Evolutionary conservation across 2,888 invertebrate species (phyloP).

Genomic region (Heliothis peltigera): DNA sequence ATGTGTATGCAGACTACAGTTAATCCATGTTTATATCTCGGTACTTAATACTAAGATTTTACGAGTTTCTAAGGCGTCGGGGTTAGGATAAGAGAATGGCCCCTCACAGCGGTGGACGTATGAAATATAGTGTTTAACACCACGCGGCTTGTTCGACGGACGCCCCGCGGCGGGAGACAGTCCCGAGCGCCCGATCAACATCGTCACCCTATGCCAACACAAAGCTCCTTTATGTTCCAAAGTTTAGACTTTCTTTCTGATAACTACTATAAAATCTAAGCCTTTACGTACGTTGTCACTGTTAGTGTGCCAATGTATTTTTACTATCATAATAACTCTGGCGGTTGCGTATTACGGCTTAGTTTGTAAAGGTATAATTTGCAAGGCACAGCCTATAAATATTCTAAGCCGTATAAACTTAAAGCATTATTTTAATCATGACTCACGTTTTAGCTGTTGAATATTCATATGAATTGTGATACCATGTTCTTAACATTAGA

Average conservation of each 20-base stretch:
- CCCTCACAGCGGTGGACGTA: constrained; percentile 78
- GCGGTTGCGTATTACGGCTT: constrained; percentile 7
- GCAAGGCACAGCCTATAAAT: constrained; percentile 21
- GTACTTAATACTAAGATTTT: constrained; percentile 78
- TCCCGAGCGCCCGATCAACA: constrained; percentile 56
- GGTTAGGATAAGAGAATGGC: constrained; percentile 77
- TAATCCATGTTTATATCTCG: constrained; percentile 63
- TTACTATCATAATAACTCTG: constrained; percentile 26
- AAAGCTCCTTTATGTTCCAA: constrained; percentile 50
- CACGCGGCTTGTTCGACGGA: constrained; percentile 79
- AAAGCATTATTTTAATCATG: constrained; percentile 29
- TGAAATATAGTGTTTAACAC: constrained; percentile 89
- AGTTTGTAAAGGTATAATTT: constrained; percentile 37
- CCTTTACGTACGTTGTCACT: constrained; percentile 44
- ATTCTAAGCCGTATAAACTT: constrained; percentile 21
- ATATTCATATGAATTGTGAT: constrained; percentile 42
- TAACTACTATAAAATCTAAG: constrained; percentile 48
- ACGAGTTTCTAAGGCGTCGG: constrained; percentile 77
- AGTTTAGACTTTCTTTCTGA: constrained; percentile 52
- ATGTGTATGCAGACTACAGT: constrained; percentile 47
- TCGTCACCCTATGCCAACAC: constrained; percentile 59
- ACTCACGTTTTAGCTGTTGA: constrained; percentile 28
- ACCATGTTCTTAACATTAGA: constrained; percentile 23
- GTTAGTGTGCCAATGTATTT: constrained; percentile 34
- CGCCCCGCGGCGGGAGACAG: constrained; percentile 72